A percentile compares a stretch with the other conserved stretches of the same genome.
phyloP scores from a whole-genome alignment of 2,113 vertebrate species.

The Callopanchax toddi region DNA sequence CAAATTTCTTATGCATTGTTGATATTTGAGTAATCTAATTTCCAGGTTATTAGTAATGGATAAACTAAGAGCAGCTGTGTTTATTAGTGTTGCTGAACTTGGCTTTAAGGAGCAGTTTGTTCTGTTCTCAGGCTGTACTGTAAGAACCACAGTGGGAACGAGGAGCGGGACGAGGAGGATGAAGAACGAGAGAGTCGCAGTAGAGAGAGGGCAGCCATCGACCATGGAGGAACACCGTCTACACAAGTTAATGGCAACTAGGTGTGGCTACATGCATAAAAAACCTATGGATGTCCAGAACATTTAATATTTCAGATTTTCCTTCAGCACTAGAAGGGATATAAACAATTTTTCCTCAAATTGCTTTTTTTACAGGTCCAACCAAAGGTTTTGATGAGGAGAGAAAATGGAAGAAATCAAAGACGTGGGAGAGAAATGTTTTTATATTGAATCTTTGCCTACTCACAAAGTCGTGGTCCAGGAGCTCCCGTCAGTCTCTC shows the following conservation, averaged over 20 bases:
- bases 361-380: constrained; percentile 52
- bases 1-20: no score
- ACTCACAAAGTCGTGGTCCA: constrained; percentile 42
- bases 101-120: not conserved
- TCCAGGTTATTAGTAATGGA: no score
- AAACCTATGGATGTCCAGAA: no score
- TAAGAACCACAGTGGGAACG: constrained; percentile 99
- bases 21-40: no score
- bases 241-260: constrained; percentile 96
- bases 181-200: constrained; percentile 97
- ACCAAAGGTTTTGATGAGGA: constrained; percentile 6
- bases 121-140: constrained; percentile 88
- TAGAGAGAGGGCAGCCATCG: constrained; percentile 86
- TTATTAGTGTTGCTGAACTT: not conserved
- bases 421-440: constrained; percentile 70
- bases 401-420: constrained; percentile 37
- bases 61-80: no score
- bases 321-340: not conserved
- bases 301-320: not conserved
- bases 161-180: constrained; percentile 97
- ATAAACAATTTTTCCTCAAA: not conserved
- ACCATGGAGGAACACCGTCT: constrained; percentile 82
- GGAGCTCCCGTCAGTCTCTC: constrained; percentile 42
- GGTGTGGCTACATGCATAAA: constrained; percentile 66
- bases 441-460: constrained; percentile 71